phyloP scores from a whole-genome alignment of 2,797 vertebrate genomes.

The Tauraco hartlaubi region DNA sequence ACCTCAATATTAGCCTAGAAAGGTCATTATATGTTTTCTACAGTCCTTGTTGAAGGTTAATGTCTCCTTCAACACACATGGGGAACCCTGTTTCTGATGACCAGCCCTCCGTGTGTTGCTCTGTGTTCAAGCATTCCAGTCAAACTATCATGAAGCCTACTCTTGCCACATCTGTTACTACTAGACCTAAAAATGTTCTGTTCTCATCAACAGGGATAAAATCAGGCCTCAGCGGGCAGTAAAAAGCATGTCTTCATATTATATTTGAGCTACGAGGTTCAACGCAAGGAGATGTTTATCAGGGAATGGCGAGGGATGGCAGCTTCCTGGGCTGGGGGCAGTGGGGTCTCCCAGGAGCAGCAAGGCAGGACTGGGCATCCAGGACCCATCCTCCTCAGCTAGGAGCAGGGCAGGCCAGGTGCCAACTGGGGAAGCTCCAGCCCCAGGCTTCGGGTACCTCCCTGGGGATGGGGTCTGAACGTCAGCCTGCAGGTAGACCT shows the following conservation, averaged over 20 bases:
- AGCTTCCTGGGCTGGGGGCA: background rate
- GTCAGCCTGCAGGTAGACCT: rapidly evolving
- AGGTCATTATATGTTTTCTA: background rate
- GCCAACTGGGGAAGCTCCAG: background rate
- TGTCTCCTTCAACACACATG: background rate
- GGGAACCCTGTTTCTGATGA: background rate
- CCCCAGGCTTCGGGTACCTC: background rate
- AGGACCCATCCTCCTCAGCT: no score
- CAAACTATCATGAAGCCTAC: background rate
- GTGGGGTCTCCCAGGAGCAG: background rate
- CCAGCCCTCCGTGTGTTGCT: background rate
- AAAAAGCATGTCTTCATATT: background rate
- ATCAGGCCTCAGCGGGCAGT: background rate
- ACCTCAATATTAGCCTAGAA: background rate
- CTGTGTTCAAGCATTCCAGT: rapidly evolving
- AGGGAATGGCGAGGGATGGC: rapidly evolving
- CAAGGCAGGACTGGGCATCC: background rate
- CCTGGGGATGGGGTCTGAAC: background rate
- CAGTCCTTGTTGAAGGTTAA: background rate
- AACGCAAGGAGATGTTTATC: background rate
- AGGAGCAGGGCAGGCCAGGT: background rate
- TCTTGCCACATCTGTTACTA: background rate
- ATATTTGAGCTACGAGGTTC: background rate
- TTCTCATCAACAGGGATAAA: background rate
- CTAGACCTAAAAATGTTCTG: background rate